phyloP scores from a whole-genome alignment of 2,888 invertebrate species.

The Palloptera scutellata region DNA sequence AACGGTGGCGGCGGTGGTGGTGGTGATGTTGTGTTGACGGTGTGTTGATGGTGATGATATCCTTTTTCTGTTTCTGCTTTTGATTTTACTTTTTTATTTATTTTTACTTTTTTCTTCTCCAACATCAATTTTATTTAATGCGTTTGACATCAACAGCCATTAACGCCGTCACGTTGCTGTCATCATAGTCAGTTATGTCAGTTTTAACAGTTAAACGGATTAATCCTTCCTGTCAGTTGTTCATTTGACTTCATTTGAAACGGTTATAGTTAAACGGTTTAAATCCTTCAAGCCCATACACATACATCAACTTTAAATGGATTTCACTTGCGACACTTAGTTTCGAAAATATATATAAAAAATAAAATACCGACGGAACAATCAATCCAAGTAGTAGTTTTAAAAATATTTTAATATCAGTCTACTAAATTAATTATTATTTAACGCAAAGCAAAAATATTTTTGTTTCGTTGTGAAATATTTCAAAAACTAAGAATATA shows the following conservation, averaged over 20 bases:
- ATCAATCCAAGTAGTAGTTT: slow-evolving; percentile 6
- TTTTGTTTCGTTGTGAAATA: slow-evolving; percentile 11
- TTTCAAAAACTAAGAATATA: slow-evolving; percentile 11
- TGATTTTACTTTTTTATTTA: neutral
- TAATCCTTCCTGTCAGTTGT: slow-evolving; percentile 56
- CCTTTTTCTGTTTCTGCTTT: slow-evolving; percentile 32
- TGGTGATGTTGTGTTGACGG: slow-evolving; percentile 10
- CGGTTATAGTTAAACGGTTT: slow-evolving; percentile 43
- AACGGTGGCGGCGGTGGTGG: neutral
- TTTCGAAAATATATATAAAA: neutral
- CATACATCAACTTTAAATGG: neutral
- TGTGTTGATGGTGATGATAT: neutral
- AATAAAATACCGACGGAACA: slow-evolving; percentile 18
- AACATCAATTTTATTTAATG: slow-evolving; percentile 34
- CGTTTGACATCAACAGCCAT: slow-evolving; percentile 22
- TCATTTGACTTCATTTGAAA: slow-evolving; percentile 55
- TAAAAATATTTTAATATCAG: slow-evolving; percentile 1
- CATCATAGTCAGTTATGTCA: slow-evolving; percentile 14
- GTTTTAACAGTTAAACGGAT: slow-evolving; percentile 51
- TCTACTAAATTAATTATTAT: neutral
- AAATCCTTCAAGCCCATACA: slow-evolving; percentile 7
- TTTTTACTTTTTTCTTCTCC: neutral
- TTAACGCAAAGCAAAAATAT: slow-evolving; percentile 7
- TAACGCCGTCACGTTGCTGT: slow-evolving; percentile 1
- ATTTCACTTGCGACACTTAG: slow-evolving; percentile 7